Evolutionary conservation across 2,113 vertebrate genomes (phyloP).

Genomic region (Pycnonotus jocosus): DNA sequence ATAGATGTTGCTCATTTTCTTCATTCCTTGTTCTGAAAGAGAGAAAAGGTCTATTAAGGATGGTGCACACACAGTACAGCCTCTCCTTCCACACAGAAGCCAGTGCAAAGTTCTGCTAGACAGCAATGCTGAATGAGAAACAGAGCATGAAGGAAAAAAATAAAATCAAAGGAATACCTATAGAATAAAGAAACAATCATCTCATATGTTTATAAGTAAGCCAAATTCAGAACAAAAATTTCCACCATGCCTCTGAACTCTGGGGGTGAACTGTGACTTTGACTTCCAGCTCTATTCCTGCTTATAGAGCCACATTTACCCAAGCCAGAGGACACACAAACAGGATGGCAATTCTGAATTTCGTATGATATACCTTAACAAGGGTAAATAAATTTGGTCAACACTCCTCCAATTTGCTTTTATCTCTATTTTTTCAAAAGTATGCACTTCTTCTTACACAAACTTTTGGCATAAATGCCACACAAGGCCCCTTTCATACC

Average conservation of each 20-base stretch:
- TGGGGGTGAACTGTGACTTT: neutral
- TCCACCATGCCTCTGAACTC: neutral
- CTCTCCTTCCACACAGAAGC: neutral
- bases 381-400: neutral
- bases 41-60: neutral
- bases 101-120: neutral
- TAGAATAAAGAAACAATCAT: neutral
- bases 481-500: neutral
- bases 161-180: neutral
- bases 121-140: neutral
- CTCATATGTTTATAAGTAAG: neutral
- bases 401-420: neutral
- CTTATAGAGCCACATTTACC: accelerated
- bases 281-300: neutral
- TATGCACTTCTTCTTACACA: neutral
- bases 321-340: neutral
- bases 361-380: neutral
- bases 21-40: constrained; percentile 67
- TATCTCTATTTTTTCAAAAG: neutral
- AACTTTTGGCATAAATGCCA: neutral
- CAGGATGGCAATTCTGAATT: neutral
- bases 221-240: neutral
- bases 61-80: neutral
- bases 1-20: constrained; percentile 94
- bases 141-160: neutral